phyloP scores from a whole-genome alignment of 2,888 invertebrate genomes.

The Prenolepis imparis region DNA sequence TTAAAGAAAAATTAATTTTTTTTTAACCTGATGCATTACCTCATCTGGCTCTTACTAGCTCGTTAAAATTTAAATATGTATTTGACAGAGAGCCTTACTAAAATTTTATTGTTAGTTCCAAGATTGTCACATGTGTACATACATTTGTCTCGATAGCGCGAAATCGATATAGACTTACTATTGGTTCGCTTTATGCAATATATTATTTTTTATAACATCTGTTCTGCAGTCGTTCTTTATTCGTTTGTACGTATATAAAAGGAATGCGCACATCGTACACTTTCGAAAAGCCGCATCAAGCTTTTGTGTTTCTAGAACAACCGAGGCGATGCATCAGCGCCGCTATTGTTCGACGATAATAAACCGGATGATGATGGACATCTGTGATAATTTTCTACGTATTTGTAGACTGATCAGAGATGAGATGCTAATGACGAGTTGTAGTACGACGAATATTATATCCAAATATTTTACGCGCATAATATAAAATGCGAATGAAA shows the following conservation, averaged over 20 bases:
- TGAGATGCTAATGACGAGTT: neutral
- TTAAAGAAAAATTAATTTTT: too few relatives aligned
- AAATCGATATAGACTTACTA: neutral
- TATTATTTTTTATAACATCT: neutral
- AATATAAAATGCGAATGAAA: neutral
- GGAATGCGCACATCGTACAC: neutral
- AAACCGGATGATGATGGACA: slow-evolving; percentile 56
- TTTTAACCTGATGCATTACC: too few relatives aligned
- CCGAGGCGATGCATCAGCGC: slow-evolving; percentile 32
- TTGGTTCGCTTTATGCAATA: neutral
- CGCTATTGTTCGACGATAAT: slow-evolving; percentile 44
- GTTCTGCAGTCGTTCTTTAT: neutral
- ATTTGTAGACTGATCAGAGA: neutral
- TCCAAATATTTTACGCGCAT: neutral
- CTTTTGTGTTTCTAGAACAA: slow-evolving; percentile 12
- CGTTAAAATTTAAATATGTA: too few relatives aligned
- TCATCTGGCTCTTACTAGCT: too few relatives aligned
- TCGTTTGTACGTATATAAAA: neutral
- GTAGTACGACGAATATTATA: neutral
- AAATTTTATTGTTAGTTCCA: too few relatives aligned
- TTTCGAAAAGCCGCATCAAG: slow-evolving; percentile 16
- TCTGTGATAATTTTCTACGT: slow-evolving; percentile 53
- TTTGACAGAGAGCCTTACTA: too few relatives aligned
- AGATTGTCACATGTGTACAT: too few relatives aligned
- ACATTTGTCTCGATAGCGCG: neutral